Evolutionary conservation across 2,888 invertebrate genomes (phyloP).

Genomic region (Aphidius colemani): DNA sequence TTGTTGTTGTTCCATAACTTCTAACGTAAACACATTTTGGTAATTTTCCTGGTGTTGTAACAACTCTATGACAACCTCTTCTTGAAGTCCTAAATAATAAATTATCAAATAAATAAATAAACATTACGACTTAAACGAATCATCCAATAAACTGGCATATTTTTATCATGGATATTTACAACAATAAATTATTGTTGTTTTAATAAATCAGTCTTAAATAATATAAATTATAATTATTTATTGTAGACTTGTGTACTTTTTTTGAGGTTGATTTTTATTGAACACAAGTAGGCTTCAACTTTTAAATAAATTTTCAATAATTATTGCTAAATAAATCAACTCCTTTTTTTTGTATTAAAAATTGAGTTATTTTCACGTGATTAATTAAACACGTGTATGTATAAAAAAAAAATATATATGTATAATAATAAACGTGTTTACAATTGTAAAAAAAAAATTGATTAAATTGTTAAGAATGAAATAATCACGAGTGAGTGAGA

Average conservation of each 20-base stretch:
- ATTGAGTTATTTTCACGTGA: background rate
- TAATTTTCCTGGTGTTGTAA: constrained; percentile 19
- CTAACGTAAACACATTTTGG: constrained; percentile 24
- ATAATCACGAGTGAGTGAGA: no score
- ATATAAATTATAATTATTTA: constrained; percentile 1
- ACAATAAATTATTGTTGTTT: no score
- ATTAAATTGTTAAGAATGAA: no score
- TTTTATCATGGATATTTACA: constrained; percentile 15
- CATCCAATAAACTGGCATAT: constrained; percentile 39
- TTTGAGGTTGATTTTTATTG: constrained; percentile 4
- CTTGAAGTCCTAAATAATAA: background rate
- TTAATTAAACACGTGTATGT: background rate
- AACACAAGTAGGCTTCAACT: background rate
- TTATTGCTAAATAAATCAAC: no score
- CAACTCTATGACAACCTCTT: background rate
- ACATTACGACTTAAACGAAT: constrained; percentile 18
- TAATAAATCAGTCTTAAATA: constrained; percentile 4
- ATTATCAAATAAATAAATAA: background rate
- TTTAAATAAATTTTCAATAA: no score
- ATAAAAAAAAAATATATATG: background rate
- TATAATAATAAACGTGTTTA: no score
- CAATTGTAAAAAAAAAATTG: no score
- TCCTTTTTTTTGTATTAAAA: no score
- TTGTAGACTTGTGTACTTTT: background rate
- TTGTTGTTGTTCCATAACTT: constrained; percentile 33